Evolutionary conservation across 2,113 vertebrate genomes (phyloP).

Genomic region (Nettapus auritus): DNA sequence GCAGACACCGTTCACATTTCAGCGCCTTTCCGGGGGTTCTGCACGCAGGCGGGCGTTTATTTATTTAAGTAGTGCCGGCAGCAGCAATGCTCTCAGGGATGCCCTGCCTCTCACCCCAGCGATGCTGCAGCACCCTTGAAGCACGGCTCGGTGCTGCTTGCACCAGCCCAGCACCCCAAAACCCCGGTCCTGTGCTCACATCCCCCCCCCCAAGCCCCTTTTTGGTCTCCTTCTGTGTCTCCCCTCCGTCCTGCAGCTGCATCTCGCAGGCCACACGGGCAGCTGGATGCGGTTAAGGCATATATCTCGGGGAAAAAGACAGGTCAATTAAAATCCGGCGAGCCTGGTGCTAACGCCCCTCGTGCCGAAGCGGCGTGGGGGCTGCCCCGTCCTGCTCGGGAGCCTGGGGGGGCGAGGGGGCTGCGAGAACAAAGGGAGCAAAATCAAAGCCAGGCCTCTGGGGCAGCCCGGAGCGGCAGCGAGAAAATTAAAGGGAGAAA

Average conservation of each 20-base stretch:
- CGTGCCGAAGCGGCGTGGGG: rapidly evolving
- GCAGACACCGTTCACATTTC: constrained; percentile 37
- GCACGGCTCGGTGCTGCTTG: neutral
- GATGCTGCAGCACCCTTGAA: neutral
- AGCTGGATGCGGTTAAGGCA: constrained; percentile 22
- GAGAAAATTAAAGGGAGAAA: constrained; percentile 8
- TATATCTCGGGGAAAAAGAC: constrained; percentile 48
- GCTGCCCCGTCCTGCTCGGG: neutral
- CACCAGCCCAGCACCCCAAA: neutral
- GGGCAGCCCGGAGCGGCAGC: neutral
- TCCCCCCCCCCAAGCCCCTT: neutral
- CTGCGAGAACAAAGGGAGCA: constrained; percentile 12
- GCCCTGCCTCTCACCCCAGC: neutral
- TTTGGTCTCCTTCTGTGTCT: neutral
- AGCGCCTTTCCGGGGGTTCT: neutral
- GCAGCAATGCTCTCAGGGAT: neutral
- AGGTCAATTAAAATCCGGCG: constrained; percentile 47
- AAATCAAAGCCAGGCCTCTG: constrained; percentile 47
- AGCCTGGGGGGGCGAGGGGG: neutral
- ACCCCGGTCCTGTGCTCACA: neutral
- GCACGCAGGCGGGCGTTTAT: neutral
- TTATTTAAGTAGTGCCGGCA: neutral
- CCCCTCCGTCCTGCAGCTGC: neutral
- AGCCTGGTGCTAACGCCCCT: neutral
- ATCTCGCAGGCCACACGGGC: neutral